These are phyloP conservation scores for Stenolophus ochropezus DNA, from an alignment of 2,888 invertebrate genomes.

Conservation along the genomic window DNA sequence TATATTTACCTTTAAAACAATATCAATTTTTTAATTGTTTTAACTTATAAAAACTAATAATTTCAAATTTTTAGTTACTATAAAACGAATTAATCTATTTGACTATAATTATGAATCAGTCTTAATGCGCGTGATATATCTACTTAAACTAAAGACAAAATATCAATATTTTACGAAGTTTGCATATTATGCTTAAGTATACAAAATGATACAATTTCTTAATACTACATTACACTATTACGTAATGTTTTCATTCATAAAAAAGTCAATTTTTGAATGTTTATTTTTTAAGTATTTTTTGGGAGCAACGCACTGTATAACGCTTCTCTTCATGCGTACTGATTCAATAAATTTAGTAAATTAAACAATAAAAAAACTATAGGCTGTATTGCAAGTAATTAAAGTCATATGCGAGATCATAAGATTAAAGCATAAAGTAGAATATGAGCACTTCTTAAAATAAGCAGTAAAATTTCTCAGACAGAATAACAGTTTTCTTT, in stretches of 20 bases:
- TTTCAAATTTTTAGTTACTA: no score
- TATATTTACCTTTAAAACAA: no score
- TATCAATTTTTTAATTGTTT: no score
- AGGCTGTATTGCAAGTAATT: not conserved
- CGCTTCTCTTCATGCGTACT: not conserved
- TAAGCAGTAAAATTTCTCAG: not conserved
- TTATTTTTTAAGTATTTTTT: not conserved
- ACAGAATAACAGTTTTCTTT: not conserved
- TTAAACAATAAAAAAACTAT: constrained; percentile 18
- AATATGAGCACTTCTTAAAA: not conserved
- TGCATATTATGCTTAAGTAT: not conserved
- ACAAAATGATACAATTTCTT: not conserved
- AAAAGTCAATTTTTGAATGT: not conserved
- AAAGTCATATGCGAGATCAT: constrained; percentile 2
- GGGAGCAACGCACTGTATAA: constrained; percentile 11
- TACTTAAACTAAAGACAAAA: not conserved
- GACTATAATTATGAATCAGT: not conserved
- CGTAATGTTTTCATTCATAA: not conserved
- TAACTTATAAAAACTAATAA: no score
- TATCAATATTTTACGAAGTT: not conserved
- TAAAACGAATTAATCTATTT: no score
- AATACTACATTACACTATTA: not conserved
- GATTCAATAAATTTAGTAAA: constrained; percentile 36
- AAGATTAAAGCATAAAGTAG: not conserved
- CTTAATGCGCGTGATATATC: not conserved